Evolutionary conservation across 2,113 vertebrate genomes (phyloP).

Genomic region (Condylura cristata): DNA sequence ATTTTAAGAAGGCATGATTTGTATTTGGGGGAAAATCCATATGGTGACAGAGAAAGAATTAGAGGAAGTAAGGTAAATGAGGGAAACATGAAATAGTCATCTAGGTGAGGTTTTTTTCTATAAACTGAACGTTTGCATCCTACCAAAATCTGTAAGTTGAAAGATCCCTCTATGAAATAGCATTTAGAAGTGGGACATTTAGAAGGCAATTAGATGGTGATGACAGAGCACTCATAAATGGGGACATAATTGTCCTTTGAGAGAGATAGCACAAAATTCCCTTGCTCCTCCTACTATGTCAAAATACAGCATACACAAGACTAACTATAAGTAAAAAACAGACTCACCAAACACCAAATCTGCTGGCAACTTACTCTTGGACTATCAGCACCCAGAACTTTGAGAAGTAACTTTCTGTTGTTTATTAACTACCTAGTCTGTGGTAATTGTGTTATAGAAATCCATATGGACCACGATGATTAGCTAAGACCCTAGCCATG

Average conservation of each 20-base stretch:
- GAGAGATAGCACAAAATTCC: neutral
- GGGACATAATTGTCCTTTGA: neutral
- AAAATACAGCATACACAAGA: neutral
- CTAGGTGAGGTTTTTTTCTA: neutral
- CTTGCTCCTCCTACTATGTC: neutral
- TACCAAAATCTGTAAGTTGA: neutral
- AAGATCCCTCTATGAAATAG: neutral
- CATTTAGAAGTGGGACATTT: neutral
- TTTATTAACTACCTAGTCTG: neutral
- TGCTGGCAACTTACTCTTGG: neutral
- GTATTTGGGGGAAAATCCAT: neutral
- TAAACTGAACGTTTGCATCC: neutral
- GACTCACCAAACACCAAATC: neutral
- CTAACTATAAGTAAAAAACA: neutral
- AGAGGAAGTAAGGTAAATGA: neutral
- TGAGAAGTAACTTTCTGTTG: neutral
- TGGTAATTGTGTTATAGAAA: neutral
- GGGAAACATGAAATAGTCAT: neutral
- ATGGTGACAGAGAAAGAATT: neutral
- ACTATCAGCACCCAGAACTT: neutral
- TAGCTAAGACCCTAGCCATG: neutral
- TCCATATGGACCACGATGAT: neutral
- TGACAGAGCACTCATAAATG: neutral
- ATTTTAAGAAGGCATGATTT: neutral
- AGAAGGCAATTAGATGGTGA: neutral